A percentile compares a stretch with the other conserved stretches of the same genome.
Evolutionary conservation across 2,113 vertebrate genomes (phyloP).

Genomic region (Sturnira hondurensis): DNA sequence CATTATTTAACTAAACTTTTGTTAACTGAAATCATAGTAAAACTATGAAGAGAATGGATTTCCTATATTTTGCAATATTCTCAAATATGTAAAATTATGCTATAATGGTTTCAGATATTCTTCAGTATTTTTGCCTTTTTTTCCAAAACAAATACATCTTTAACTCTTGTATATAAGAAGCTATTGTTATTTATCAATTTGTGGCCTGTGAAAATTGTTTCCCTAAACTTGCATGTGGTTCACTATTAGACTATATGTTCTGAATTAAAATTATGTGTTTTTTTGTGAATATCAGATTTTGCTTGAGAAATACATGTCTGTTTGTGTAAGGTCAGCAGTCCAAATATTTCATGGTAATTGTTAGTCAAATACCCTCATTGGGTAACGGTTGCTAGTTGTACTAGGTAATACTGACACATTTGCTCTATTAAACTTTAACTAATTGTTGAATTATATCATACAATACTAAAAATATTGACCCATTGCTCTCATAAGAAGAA

Average conservation of each 20-base stretch:
- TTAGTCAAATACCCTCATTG: background rate
- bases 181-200: background rate
- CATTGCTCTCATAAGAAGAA: background rate
- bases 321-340: background rate
- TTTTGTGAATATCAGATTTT: background rate
- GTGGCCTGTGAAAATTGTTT: background rate
- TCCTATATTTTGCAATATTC: background rate
- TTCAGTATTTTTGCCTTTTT: background rate
- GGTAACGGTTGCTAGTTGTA: background rate
- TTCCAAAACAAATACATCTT: background rate
- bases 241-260: background rate
- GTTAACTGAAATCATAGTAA: background rate
- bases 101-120: background rate
- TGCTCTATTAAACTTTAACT: constrained; percentile 17
- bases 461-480: background rate
- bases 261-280: background rate
- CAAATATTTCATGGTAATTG: background rate
- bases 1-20: background rate
- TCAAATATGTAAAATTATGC: background rate
- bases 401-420: background rate
- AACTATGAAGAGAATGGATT: background rate
- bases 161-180: background rate
- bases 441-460: background rate
- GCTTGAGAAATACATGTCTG: background rate
- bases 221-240: background rate